Conservation (phyloP, 2,113 vertebrate genomes). For the Eurystomus gularis region DNA sequence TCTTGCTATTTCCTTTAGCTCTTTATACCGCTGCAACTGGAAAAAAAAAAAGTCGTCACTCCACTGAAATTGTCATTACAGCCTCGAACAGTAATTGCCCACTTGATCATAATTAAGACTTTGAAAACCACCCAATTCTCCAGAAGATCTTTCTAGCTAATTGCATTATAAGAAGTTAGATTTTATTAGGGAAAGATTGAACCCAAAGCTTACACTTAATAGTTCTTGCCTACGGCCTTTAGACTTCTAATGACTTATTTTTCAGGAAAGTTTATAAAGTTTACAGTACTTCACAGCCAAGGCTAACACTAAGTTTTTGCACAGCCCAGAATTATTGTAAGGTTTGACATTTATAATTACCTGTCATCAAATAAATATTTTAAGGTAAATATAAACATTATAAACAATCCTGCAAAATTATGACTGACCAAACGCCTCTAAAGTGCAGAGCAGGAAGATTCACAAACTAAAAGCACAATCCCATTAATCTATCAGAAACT, state of each 20-base stretch:
- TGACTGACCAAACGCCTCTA: not conserved
- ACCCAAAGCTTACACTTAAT: not conserved
- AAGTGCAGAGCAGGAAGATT: not conserved
- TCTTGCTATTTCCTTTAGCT: slow-evolving; percentile 84
- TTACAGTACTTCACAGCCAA: not conserved
- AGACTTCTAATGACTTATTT: not conserved
- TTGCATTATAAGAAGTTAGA: not conserved
- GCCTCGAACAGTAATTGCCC: not conserved
- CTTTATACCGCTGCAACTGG: slow-evolving; percentile 84
- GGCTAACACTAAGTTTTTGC: not conserved
- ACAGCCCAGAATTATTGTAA: not conserved
- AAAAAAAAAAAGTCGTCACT: not conserved
- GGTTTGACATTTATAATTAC: not conserved
- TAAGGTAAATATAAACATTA: not conserved
- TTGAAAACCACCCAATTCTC: not conserved
- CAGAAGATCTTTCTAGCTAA: not conserved
- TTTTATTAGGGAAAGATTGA: not conserved
- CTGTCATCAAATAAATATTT: not conserved
- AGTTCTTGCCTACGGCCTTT: not conserved
- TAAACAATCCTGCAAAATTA: not conserved
- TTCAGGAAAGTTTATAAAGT: not conserved
- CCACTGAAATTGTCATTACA: not conserved
- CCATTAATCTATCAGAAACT: not conserved
- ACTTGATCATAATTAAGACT: not conserved
- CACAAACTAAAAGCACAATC: not conserved